Conservation (phyloP, 2,113 vertebrate genomes). For the Eublepharis macularius region DNA sequence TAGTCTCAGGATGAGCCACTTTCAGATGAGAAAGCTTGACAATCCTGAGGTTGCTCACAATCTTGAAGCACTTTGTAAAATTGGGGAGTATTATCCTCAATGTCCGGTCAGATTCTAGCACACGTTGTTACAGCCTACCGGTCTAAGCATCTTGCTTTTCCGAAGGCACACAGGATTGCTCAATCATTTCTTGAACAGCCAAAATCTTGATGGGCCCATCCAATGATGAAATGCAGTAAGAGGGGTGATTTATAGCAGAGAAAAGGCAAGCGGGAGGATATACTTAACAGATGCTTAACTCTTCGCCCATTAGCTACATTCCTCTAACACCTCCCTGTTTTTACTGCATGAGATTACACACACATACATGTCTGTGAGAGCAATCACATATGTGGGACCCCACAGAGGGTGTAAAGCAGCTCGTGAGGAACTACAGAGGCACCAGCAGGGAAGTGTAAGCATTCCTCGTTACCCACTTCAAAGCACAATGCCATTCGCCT, state of each 20-base stretch:
- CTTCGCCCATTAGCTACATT: too few species aligned
- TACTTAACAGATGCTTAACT: too few species aligned
- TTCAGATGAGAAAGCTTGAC: conserved; percentile 19
- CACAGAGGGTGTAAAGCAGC: neutral
- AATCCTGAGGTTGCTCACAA: conserved; percentile 18
- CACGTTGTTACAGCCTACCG: neutral
- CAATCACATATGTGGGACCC: neutral
- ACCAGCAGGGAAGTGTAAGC: neutral
- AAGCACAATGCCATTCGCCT: too few species aligned
- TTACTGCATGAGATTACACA: neutral
- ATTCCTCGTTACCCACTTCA: too few species aligned
- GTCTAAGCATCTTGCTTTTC: conserved; percentile 31
- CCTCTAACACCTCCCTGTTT: conserved; percentile 2
- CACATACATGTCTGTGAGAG: neutral
- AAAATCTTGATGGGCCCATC: neutral
- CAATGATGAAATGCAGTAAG: neutral
- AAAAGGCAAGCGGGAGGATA: neutral
- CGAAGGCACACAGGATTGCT: neutral
- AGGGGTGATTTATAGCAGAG: neutral
- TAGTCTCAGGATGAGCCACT: conserved; percentile 25
- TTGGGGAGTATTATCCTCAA: conserved; percentile 16
- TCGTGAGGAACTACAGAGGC: neutral
- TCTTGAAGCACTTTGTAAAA: conserved; percentile 30
- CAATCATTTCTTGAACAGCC: neutral
- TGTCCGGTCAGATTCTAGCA: conserved; percentile 8